Evolutionary conservation across 1,140 invertebrate species (phyloP), one percentile per base, ranked within the genome.

Genomic region (Rhopalosiphum padi): DNA sequence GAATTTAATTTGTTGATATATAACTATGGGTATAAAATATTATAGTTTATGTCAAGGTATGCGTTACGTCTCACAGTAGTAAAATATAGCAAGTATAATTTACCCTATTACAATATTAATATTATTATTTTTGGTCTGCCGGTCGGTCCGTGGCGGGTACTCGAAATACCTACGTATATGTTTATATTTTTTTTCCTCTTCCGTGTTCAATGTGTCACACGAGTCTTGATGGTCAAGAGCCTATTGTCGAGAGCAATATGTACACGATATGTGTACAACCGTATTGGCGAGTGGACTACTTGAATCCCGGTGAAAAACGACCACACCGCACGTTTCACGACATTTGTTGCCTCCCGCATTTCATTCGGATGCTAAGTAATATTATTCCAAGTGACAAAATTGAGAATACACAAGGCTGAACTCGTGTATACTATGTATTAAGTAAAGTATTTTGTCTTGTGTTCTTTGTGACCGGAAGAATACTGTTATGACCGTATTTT

Each of bases 251-350:
- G 83, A 43, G 83, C 83, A 43, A 43, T 23, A 51, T 51, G 48
- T 51, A 86, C 83, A 46, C 22, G 22, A 30, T 86, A 25, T 41
- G 37, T 41, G 83, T 30, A 41, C 83, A 43, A 41, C 11, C 7
- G 11, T 86, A 30, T 30, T 23, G 41, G 83, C 83, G 83, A 43
- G 83, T 43, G 41, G 41, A 30, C 25, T 43, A 86, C 83, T 43
- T 43, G 41, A 86, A 43, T 86, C 41, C 41, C 37, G 23, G 41
- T 43, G 83, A 86, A 86, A 86, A 86, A 86, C 83, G 83, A 86
- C 41, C 23, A 11, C 41, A 25, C 9, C 83, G 23, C 41, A 86
- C 41, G 83, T 77, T 77, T 77, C 60, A n/a, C 60, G 60, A 77
- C 60, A 77, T 77, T n/a, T 77, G 60, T 77, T 5, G 30, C 60